Base-by-base conservation (phyloP, 2,888 invertebrate genomes). In the Lithophane semibrunnea region DNA sequence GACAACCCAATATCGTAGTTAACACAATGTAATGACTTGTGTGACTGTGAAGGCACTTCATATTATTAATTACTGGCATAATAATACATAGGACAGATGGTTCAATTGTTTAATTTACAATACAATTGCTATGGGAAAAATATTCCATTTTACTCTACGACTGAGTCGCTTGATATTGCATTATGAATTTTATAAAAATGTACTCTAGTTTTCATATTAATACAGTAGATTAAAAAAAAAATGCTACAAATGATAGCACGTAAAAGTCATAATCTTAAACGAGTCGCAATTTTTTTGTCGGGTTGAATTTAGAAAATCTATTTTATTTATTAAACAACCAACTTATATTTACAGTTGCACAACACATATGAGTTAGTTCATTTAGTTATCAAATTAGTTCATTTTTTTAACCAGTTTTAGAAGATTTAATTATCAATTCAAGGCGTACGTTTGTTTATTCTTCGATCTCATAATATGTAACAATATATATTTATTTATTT, bases 41-140 rank as follows among this genome's bases (percentile, higher is more conserved):
- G n/a, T 37, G 13, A 13, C 42, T 24, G 29, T 29, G 7, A 24
- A 68, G 54, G 8, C n/a, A 77, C 42, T 71, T 68, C 29, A 60
- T n/a, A n/a, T 44, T 10, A 24, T n/a, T 66, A 66, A 73, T 73
- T 44, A 56, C 47, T 44, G 13, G 8, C 65, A 60, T 77, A 24
- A 16, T 49, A 24, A 76, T 42, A 65, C 3, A 47, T 9, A 54
- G 72, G 44, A 56, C 24, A 21, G 29, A 58, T 54, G 58, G 1
- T 37, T 42, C 24, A 64, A 76, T 80, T 76, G 70, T 70, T 10
- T 58, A n/a, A 82, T 82, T 77, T 54, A 64, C 71, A 64, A 82
- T 52, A 71, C 67, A 72, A 81, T 80, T 44, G 77, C 58, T 71
- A 60, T 82, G 67, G 49, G 82, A 75, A 75, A 73, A 75, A 70